phyloP scores from a whole-genome alignment of 2,797 vertebrate species.

The Danio albolineatus region DNA sequence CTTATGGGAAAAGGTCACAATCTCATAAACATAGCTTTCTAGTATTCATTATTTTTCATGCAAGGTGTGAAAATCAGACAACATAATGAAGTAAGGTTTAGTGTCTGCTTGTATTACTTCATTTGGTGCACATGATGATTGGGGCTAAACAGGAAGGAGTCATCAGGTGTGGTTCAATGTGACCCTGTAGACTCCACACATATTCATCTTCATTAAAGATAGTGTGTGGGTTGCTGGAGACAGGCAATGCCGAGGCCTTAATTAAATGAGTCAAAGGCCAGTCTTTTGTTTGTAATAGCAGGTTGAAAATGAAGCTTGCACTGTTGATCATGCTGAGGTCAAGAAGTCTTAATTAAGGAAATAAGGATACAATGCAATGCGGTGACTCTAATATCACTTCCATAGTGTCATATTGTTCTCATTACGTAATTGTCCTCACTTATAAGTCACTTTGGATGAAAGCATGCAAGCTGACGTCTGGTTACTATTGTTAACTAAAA shows the following conservation, averaged over 20 bases:
- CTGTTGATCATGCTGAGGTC: conserved; percentile 48
- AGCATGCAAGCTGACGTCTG: no score
- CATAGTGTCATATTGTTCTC: neutral
- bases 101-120: neutral
- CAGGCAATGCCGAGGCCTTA: conserved; percentile 62
- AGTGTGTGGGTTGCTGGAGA: conserved; percentile 62
- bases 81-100: neutral
- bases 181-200: conserved; percentile 63
- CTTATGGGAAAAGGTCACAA: neutral
- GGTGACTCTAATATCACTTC: neutral
- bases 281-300: conserved; percentile 54
- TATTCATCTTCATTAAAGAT: conserved; percentile 59
- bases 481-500: no score
- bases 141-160: conserved; percentile 46
- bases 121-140: conserved; percentile 47
- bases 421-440: no score
- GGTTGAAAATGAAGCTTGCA: conserved; percentile 3
- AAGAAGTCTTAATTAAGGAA: conserved; percentile 11
- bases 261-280: conserved; percentile 62
- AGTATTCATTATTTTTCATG: neutral
- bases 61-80: neutral
- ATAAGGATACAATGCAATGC: neutral
- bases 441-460: no score
- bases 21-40: no score
- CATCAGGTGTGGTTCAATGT: conserved; percentile 64